A percentile compares a stretch with the other conserved stretches of the same genome.
Evolutionary conservation across 2,888 invertebrate species (phyloP).

Genomic region (Platerodrilus igneus): DNA sequence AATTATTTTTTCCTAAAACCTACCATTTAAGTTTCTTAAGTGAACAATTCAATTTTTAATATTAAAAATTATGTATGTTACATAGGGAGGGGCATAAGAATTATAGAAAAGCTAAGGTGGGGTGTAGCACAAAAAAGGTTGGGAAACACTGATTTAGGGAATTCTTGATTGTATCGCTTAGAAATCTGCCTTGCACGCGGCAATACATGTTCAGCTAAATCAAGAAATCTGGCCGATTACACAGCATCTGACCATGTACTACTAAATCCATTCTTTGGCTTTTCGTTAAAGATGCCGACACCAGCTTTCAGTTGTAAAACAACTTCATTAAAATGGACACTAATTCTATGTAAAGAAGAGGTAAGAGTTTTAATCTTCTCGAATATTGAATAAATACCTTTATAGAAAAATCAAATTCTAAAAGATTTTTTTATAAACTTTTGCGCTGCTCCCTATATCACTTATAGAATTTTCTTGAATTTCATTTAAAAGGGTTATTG

Average conservation of each 20-base stretch:
- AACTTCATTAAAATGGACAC: slow-evolving; percentile 8
- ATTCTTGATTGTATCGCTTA: slow-evolving; percentile 9
- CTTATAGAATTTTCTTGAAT: slow-evolving; percentile 6
- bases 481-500: slow-evolving; percentile 8
- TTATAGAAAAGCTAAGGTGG: too few species aligned
- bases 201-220: slow-evolving; percentile 7
- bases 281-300: slow-evolving; percentile 7
- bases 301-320: slow-evolving; percentile 9
- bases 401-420: slow-evolving; percentile 6
- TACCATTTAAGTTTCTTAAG: too few species aligned
- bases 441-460: slow-evolving; percentile 6
- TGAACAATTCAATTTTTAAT: too few species aligned
- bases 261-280: slow-evolving; percentile 8
- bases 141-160: too few species aligned
- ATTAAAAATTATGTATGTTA: too few species aligned
- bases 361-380: slow-evolving; percentile 7
- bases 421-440: slow-evolving; percentile 8
- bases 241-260: slow-evolving; percentile 8
- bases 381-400: too few species aligned
- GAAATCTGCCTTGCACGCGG: slow-evolving; percentile 9
- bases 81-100: too few species aligned
- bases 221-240: too few species aligned
- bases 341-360: slow-evolving; percentile 10
- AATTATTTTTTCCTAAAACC: too few species aligned
- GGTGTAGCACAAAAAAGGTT: too few species aligned